phyloP scores from a whole-genome alignment of 2,888 invertebrate species.

The Maniola hyperantus region DNA sequence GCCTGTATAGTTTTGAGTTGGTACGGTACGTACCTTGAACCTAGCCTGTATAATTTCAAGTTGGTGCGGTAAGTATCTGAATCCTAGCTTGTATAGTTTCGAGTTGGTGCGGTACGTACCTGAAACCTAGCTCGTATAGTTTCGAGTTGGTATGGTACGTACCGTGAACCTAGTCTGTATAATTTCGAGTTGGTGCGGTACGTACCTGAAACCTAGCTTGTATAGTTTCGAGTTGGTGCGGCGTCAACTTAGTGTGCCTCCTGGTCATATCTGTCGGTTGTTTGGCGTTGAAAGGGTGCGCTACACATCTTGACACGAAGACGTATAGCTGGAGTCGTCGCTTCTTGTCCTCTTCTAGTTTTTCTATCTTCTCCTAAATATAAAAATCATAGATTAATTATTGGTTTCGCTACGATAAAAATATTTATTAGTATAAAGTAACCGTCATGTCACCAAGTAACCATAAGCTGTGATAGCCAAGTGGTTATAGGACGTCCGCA shows the following conservation, averaged over 20 bases:
- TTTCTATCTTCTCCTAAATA: conserved; percentile 93
- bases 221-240: conserved; percentile 97
- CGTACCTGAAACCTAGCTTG: conserved; percentile 95
- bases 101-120: background rate
- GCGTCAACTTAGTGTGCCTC: conserved; percentile 97
- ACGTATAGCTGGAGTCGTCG: conserved; percentile 97
- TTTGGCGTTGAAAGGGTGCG: conserved; percentile 99
- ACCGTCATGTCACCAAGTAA: no score
- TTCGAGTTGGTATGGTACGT: background rate
- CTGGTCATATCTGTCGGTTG: conserved; percentile 99
- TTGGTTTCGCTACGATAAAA: background rate
- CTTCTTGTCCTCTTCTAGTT: conserved; percentile 98
- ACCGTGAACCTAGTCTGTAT: background rate
- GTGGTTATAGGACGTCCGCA: no score
- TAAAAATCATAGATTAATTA: no score
- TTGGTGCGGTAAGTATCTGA: background rate
- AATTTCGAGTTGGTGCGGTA: background rate
- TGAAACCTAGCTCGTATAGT: background rate
- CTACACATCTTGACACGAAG: conserved; percentile 98
- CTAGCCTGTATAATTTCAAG: background rate
- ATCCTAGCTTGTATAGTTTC: background rate
- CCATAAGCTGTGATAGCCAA: no score
- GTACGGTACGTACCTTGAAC: background rate
- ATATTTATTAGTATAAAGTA: no score
- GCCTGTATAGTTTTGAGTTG: background rate